Evolutionary conservation across 2,888 invertebrate genomes (phyloP).

Genomic region (Synergus laeviventris): DNA sequence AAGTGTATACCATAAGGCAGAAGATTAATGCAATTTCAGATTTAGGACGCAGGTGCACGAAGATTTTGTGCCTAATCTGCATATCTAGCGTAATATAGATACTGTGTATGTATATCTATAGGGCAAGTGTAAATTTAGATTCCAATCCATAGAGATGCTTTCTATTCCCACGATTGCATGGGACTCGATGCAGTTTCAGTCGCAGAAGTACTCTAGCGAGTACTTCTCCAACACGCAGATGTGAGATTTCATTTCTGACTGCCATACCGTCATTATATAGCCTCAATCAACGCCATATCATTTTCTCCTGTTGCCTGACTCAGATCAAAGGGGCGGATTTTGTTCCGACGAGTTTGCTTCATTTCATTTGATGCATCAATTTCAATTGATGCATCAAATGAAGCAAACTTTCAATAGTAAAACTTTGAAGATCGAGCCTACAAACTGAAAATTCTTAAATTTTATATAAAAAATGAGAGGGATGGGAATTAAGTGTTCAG

Average conservation of each 20-base stretch:
- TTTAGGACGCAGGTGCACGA: conserved; percentile 1
- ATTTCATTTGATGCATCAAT: too few relatives aligned
- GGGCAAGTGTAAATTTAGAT: conserved; percentile 48
- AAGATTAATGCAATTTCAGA: conserved; percentile 23
- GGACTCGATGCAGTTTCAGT: conserved; percentile 48
- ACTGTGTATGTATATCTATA: neutral
- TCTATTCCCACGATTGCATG: conserved; percentile 68
- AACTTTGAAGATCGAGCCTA: too few relatives aligned
- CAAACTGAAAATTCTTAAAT: too few relatives aligned
- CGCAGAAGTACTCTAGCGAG: conserved; percentile 25
- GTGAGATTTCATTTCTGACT: conserved; percentile 66
- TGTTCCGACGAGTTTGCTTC: neutral
- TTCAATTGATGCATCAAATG: neutral
- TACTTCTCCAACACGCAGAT: conserved; percentile 61
- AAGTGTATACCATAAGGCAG: neutral
- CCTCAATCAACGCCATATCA: conserved; percentile 62
- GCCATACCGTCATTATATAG: conserved; percentile 61
- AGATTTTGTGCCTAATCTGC: conserved; percentile 1
- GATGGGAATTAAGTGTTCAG: neutral
- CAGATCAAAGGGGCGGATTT: neutral
- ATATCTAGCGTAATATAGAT: neutral
- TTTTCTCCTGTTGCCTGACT: conserved; percentile 55
- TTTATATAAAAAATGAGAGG: neutral
- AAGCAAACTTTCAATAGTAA: neutral
- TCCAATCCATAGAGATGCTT: conserved; percentile 59